Percentiles rank a stretch among this genome's conserved stretches.
Conservation (phyloP, 2,797 vertebrate species). For the Agapornis canus region DNA sequence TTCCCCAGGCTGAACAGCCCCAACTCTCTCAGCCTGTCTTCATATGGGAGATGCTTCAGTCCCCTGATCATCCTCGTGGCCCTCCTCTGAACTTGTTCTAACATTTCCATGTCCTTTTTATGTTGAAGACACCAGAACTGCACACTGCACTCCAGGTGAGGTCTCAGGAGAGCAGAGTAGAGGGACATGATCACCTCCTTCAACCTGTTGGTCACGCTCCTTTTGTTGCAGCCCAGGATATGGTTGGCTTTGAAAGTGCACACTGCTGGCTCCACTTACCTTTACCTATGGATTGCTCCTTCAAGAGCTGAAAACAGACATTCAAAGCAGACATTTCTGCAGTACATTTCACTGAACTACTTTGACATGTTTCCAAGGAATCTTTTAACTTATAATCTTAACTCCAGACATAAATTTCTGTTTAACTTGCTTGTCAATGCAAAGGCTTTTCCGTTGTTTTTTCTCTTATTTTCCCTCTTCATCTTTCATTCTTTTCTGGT, state of each 20-base stretch:
- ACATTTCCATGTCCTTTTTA: too few relatives aligned
- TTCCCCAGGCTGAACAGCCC: too few relatives aligned
- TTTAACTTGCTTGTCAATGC: background rate
- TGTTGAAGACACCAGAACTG: too few relatives aligned
- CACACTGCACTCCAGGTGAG: background rate
- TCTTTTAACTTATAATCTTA: background rate
- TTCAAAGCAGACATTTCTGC: background rate
- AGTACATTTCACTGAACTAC: background rate
- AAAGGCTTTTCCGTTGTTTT: background rate
- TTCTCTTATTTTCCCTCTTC: background rate
- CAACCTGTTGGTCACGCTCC: background rate
- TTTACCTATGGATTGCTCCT: background rate
- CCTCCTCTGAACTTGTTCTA: too few relatives aligned
- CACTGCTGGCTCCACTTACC: background rate
- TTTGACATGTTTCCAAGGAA: background rate
- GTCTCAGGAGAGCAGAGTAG: background rate
- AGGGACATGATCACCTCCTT: background rate
- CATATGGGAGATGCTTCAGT: too few relatives aligned
- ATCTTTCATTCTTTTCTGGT: background rate
- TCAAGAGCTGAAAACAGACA: background rate
- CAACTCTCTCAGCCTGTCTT: too few relatives aligned
- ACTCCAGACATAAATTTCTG: background rate
- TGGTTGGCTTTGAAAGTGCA: background rate
- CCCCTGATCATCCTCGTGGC: too few relatives aligned
- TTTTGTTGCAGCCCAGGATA: background rate